phyloP scores from a whole-genome alignment of 2,797 vertebrate species.

The Peromyscus melanophrys region DNA sequence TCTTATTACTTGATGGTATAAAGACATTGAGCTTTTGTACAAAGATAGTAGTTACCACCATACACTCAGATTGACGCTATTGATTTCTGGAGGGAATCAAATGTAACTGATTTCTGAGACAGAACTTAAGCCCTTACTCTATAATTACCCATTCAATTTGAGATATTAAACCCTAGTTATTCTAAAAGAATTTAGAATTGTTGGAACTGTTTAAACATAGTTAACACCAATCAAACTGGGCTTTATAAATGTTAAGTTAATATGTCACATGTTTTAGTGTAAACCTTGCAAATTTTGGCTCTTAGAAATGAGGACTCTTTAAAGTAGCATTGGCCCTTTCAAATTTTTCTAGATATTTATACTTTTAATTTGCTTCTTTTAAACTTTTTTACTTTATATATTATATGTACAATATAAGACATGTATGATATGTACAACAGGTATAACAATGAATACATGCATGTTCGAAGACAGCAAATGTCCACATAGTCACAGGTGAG shows the following conservation, averaged over 20 bases:
- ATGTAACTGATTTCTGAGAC: background rate
- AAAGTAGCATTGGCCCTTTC: background rate
- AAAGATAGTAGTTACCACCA: background rate
- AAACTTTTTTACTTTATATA: background rate
- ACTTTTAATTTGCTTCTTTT: background rate
- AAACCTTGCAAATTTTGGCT: background rate
- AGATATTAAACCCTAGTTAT: background rate
- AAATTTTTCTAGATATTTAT: background rate
- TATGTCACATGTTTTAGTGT: background rate
- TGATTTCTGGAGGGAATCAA: background rate
- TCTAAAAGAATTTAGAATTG: background rate
- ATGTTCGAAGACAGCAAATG: background rate
- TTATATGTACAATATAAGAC: background rate
- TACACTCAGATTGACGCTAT: background rate
- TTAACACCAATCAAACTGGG: background rate
- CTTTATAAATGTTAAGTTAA: background rate
- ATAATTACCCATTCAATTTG: background rate
- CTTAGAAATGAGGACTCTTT: background rate
- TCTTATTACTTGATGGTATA: background rate
- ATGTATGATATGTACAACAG: background rate
- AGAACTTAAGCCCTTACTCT: background rate
- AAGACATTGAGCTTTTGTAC: background rate
- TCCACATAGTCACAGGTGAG: accelerated
- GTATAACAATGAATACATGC: background rate
- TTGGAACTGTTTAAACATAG: background rate